Base-by-base conservation (phyloP, 2,888 invertebrate species). In the Altica lythri region DNA sequence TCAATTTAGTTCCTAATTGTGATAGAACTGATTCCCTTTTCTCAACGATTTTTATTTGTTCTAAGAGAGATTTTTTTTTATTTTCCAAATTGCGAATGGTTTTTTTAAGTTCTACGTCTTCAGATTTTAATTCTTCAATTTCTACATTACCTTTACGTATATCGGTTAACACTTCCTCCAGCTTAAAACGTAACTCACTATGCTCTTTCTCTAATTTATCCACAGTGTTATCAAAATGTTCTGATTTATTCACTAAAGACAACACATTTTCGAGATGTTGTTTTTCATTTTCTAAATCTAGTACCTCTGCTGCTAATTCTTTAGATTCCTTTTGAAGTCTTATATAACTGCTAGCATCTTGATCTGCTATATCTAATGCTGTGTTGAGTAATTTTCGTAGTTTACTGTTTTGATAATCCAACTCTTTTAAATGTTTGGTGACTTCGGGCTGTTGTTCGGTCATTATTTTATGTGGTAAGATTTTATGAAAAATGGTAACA, bases 371-470 rank as follows among this genome's bases (percentile, higher is more conserved):
- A 10, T 67, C 62, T 4, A 65, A 17, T 1, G 67, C 63, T 1
- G 60, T 48, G 9, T 58, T 48, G 12, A 68, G 52, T 4, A 68
- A 54, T 27, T 48, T 61, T 27, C 54, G 58, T 4, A 68, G 55
- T 46, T 65, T 64, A 5, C 46, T 14, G 27, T 68, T 68, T 44
- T 65, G 65, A 30, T 62, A 61, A 57, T 67, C 64, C 4, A 67
- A 58, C 37, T 67, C 63, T 34, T 60, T 61, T 29, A 67, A 58
- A 8, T 60, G 57, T 53, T 59, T 65, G 13, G 53, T 53, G 10
- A 51, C 50, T 27, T 63, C 63, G 8, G 62, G 57, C 29, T 52
- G 54, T 35, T 57, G 55, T 30, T 53, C 53, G 6, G 34, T n/a
- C 55, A 55, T 55, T 29, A n/a, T 25, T 47, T 10, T n/a, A n/a